Base-by-base conservation (phyloP, 2,113 vertebrate genomes). In the Triplophysa rosa region DNA sequence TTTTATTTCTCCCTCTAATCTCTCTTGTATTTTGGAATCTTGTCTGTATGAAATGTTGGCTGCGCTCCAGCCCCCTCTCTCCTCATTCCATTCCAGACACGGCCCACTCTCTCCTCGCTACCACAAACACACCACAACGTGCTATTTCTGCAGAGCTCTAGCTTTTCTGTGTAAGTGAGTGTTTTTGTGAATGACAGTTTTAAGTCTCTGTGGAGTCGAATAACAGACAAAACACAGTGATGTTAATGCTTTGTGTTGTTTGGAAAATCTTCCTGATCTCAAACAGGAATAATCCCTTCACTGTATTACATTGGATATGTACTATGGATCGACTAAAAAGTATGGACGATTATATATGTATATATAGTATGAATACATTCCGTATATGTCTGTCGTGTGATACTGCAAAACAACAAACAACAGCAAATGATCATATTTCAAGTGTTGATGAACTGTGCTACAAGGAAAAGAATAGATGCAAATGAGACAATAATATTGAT, bases 21-120 rank as follows among this genome's bases (percentile, higher is more conserved):
- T 16, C 59, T 65, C 61, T 65, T 52, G 62, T 65, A 76, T 76
- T 61, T 76, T 37, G 16, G 56, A 45, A 16, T 61, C 56, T 26
- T n/a, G 54, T 56, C 33, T 23, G 24, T 65, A 14, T 76, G 45
- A 64, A 62, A 62, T 42, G 24, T n/a, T 74, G 71, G 58, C 58
- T 45, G 37, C 45, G 56, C 58, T 74, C 40, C 71, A 74, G 58
- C 14, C 61, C 17, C 59, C 26, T 76, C 42, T 37, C 42, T 76
- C 73, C 21, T 76, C 62, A 65, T 49, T 65, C 62, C 73, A 49
- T 76, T 76, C 45, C 71, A 63, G 71, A 62, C 23, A 11, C 71
- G 24, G 40, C 71, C 71, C 71, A 63, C 71, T 62, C 71, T 74
- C 23, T 74, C 71, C 71, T 26, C 58, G 19, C 71, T 26, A 37